Evolutionary conservation across 2,888 invertebrate species (phyloP), one percentile per base, ranked within the genome.

Genomic region (Epirrhoe alternata): DNA sequence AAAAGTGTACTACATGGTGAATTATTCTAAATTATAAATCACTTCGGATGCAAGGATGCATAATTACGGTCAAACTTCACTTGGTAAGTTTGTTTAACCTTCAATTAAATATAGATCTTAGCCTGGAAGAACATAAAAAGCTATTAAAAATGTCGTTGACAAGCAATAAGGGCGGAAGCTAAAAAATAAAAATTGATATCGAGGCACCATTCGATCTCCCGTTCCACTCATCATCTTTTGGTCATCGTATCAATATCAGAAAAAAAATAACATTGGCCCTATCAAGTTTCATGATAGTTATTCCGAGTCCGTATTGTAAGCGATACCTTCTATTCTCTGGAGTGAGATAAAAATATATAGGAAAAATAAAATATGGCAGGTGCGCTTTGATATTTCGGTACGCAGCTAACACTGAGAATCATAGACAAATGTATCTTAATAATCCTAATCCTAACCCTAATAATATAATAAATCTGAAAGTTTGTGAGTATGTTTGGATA

Each of bases 301-400:
- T 62, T 66, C 58, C 54, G 58, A 42, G 6, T 33, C 50, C 59
- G 61, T 63, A 1, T 35, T 8, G 66, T 35, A 62, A 59, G 55
- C 35, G 51, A 66, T 53, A 61, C 66, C 42, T 33, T 24, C 42
- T 33, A 49, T n/a, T 62, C 57, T 62, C 61, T 12, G 45, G 62
- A 66, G 62, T 51, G 51, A 55, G 45, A 66, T 62, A 66, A 59
- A 66, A 61, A 58, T 57, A 61, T 51, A 61, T 61, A 61, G 53
- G 38, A 61, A 57, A 52, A 47, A 61, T 65, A 31, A 52, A 49
- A 61, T 65, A 65, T 61, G 55, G 24, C 55, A 45, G 35, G 33
- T 53, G 10, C 0, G 38, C 38, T 42, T 42, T 42, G 38, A 42
- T 42, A 42, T 12, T 42, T 42, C 12, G 38, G 38, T 3, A 10